Conservation (phyloP, 2,888 invertebrate genomes). For the Hetaerina titia region DNA sequence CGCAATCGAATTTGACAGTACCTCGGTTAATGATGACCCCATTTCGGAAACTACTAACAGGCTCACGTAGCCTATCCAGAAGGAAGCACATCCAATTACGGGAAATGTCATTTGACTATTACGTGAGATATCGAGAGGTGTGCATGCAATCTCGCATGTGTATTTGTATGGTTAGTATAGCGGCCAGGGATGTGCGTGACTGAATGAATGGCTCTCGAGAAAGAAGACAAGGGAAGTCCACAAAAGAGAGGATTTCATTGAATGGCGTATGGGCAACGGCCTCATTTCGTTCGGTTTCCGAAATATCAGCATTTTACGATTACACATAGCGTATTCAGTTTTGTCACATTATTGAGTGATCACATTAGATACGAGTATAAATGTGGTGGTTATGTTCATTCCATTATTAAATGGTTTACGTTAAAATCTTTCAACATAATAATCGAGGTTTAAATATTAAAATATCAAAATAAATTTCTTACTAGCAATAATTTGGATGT, state of each 20-base stretch:
- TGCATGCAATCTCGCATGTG: not conserved
- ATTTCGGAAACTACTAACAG: not conserved
- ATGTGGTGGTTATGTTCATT: too few species aligned
- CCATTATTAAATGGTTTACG: too few species aligned
- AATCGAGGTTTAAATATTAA: too few species aligned
- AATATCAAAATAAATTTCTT: too few species aligned
- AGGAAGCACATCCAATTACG: conserved; percentile 26
- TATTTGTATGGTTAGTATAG: not conserved
- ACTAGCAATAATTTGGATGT: too few species aligned
- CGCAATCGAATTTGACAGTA: not conserved
- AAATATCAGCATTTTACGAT: not conserved
- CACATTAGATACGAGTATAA: too few species aligned
- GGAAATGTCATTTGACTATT: conserved; percentile 26
- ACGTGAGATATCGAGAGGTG: not conserved
- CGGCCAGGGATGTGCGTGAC: conserved; percentile 11
- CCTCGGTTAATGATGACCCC: not conserved
- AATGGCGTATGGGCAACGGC: not conserved
- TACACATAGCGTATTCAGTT: too few species aligned
- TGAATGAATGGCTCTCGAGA: not conserved
- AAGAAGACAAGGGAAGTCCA: not conserved
- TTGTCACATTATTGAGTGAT: too few species aligned
- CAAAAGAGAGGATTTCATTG: conserved; percentile 27
- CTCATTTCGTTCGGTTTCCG: not conserved
- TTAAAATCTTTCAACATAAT: too few species aligned
- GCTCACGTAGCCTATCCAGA: conserved; percentile 19